Evolutionary conservation across 2,888 invertebrate genomes (phyloP).

Genomic region (Fragum sueziense): DNA sequence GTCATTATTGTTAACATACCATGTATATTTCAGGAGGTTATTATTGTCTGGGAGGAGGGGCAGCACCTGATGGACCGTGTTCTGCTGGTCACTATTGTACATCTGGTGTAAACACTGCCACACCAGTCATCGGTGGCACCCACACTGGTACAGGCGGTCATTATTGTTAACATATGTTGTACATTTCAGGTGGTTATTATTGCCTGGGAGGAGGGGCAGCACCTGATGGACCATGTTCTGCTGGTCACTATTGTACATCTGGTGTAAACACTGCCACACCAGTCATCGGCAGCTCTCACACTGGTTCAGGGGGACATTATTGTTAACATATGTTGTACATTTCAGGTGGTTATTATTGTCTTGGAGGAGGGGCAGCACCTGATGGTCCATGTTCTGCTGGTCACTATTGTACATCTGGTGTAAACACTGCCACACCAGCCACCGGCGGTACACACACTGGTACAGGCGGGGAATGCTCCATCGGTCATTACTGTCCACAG

Average conservation of each 20-base stretch:
- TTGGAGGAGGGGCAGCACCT: slow-evolving; percentile 70
- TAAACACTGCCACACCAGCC: slow-evolving; percentile 72
- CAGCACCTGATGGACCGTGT: slow-evolving; percentile 73
- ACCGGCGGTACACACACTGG: slow-evolving; percentile 67
- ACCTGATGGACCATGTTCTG: slow-evolving; percentile 73
- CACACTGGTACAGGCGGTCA: slow-evolving; percentile 76
- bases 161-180: slow-evolving; percentile 52
- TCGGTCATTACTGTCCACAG: slow-evolving; percentile 77
- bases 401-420: slow-evolving; percentile 75
- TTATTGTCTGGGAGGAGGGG: slow-evolving; percentile 75
- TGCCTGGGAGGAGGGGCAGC: slow-evolving; percentile 74
- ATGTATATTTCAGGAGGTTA: slow-evolving; percentile 74
- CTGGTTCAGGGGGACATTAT: slow-evolving; percentile 76
- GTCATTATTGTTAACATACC: slow-evolving; percentile 56
- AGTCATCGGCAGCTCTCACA: slow-evolving; percentile 69
- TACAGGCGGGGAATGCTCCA: slow-evolving; percentile 76
- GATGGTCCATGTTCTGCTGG: slow-evolving; percentile 73
- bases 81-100: slow-evolving; percentile 74
- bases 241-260: slow-evolving; percentile 76
- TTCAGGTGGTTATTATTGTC: slow-evolving; percentile 78
- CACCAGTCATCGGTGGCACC: slow-evolving; percentile 65
- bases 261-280: slow-evolving; percentile 77
- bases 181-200: slow-evolving; percentile 74
- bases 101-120: slow-evolving; percentile 71
- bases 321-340: not conserved